Percentiles rank a stretch among this genome's conserved stretches.
These are phyloP conservation scores for Drosophila melanogaster DNA, from an alignment of 1,140 invertebrate species.

Conservation along the genomic window Release_6_plus_ISO1_MT NT_033779.5:5924501-5925000, in stretches of 20 bases:
- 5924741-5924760: too few relatives aligned
- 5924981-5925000: constrained; percentile 56
- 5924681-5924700: too few relatives aligned
- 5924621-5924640: not conserved
- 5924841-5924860: not conserved
- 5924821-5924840: too few relatives aligned
- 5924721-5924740: too few relatives aligned
- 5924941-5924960: constrained; percentile 82
- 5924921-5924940: constrained; percentile 44
- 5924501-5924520: constrained; percentile 16
- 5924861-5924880: not conserved
- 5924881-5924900: not conserved
- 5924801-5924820: too few relatives aligned
- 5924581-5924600: too few relatives aligned
- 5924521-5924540: constrained; percentile 7
- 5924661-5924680: too few relatives aligned
- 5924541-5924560: constrained; percentile 1
- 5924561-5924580: not conserved
- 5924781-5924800: too few relatives aligned
- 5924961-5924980: constrained; percentile 83
- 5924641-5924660: not conserved
- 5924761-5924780: too few relatives aligned
- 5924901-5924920: constrained; percentile 48
- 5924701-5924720: too few relatives aligned
- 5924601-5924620: not conserved